A percentile compares a stretch with the other conserved stretches of the same genome.
These are phyloP conservation scores for Chrysolina haemoptera DNA, from an alignment of 2,888 invertebrate species.

Conservation along the genomic window DNA sequence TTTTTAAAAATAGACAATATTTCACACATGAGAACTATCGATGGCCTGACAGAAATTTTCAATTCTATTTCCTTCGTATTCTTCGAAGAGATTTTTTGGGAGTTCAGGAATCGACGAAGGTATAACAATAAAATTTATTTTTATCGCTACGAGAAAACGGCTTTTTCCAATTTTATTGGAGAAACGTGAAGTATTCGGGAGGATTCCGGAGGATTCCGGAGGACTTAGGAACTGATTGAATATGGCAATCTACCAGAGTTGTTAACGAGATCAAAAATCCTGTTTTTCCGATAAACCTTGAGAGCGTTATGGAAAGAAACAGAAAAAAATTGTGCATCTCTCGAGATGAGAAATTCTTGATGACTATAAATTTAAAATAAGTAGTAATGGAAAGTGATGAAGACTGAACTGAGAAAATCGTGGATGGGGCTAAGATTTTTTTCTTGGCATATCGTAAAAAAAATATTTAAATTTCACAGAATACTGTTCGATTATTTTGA, in stretches of 20 bases:
- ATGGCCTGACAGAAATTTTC: slow-evolving; percentile 41
- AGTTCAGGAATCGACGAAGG: slow-evolving; percentile 43
- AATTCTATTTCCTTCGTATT: slow-evolving; percentile 39
- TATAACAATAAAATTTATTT: slow-evolving; percentile 48
- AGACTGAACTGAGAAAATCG: no score
- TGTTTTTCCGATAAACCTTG: no score
- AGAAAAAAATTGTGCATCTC: no score
- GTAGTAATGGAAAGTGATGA: no score
- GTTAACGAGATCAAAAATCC: slow-evolving; percentile 7
- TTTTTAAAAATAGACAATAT: slow-evolving; percentile 51
- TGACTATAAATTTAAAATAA: no score
- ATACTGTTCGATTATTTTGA: no score
- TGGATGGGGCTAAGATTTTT: no score
- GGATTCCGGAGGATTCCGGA: slow-evolving; percentile 25
- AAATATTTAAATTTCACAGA: no score
- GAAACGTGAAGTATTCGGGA: slow-evolving; percentile 33
- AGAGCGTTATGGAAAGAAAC: no score
- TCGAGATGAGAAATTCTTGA: no score
- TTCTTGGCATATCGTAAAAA: no score
- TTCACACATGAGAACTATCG: slow-evolving; percentile 45
- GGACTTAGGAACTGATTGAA: slow-evolving; percentile 34
- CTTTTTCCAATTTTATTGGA: slow-evolving; percentile 38
- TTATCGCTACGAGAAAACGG: slow-evolving; percentile 37
- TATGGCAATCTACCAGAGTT: slow-evolving; percentile 5
- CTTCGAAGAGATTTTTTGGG: slow-evolving; percentile 40